Evolutionary conservation across 1,140 invertebrate genomes (phyloP), one percentile per base, ranked within the genome.

Genomic region (Musca domestica): DNA sequence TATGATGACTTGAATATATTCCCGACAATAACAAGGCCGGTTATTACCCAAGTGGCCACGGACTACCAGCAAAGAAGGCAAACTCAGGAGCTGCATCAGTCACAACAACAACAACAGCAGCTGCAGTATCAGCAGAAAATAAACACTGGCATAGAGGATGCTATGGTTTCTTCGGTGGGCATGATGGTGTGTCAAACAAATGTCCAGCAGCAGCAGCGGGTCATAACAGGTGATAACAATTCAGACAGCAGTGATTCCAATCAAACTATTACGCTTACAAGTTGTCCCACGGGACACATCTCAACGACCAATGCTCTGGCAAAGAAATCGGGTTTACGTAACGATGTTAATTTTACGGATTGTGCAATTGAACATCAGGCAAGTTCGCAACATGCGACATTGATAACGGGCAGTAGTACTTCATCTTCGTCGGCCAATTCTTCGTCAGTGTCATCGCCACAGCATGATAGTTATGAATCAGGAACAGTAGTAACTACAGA

Each of bases 191-290:
- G 25, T 10, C 76, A 58, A 72, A 70, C 34, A 75, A 73, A 68
- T 58, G 23, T 15, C 10, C 73, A 54, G 68, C 74, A 66, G 71
- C 75, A 70, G 63, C 70, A 65, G 71, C 73, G 66, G 69, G 41
- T 52, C 64, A 15, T 54, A 70, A 23, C 69, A 54, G 61, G 74
- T 69, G 67, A 70, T 69, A 63, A 69, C 64, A 49, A 41, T 68
- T 67, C 69, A 68, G 56, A 68, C 69, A 76, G 66, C 69, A 74
- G 69, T 70, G 69, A 72, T 71, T 67, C 70, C 68, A 74, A 71
- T 71, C 71, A 72, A 70, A 73, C 71, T 68, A 71, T 61, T 76
- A 76, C 74, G 74, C 74, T 76, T 76, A 76, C 73, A 74, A 76
- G 72, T 76, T 71, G 70, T 76, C 34, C 34, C 34, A 41, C 34